phyloP scores from a whole-genome alignment of 2,888 invertebrate species.

The Lymantria dispar region DNA sequence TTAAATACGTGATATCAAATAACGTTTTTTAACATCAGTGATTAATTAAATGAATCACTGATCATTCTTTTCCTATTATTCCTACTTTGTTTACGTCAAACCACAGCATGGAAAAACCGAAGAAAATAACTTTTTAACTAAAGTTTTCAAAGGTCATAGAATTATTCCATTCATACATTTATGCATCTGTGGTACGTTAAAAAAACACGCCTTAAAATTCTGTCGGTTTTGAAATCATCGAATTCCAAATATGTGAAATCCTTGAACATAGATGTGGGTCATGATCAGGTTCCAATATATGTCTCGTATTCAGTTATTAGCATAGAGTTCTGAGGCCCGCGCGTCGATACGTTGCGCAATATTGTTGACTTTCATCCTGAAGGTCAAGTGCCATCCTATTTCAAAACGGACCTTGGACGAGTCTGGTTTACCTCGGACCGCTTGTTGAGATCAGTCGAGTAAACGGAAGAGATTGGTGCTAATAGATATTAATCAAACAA shows the following conservation, averaged over 20 bases:
- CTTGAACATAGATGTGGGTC: constrained; percentile 80
- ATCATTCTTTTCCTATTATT: constrained; percentile 33
- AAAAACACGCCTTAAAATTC: constrained; percentile 65
- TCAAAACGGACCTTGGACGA: constrained; percentile 78
- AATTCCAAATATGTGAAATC: constrained; percentile 81
- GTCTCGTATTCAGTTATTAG: constrained; percentile 75
- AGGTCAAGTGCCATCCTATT: constrained; percentile 82
- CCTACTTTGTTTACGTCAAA: constrained; percentile 32
- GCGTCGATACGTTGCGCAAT: constrained; percentile 73
- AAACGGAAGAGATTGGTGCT: constrained; percentile 71
- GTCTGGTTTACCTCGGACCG: constrained; percentile 75
- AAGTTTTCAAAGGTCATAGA: constrained; percentile 20
- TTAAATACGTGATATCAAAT: constrained; percentile 21
- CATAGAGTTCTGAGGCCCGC: constrained; percentile 69
- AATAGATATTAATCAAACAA: constrained; percentile 66
- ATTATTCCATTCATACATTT: constrained; percentile 41
- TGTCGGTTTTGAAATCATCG: constrained; percentile 73
- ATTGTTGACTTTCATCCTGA: constrained; percentile 81
- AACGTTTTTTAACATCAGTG: constrained; percentile 13
- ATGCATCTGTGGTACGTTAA: constrained; percentile 54
- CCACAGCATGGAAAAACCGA: constrained; percentile 35
- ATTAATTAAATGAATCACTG: constrained; percentile 41
- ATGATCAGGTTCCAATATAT: constrained; percentile 76
- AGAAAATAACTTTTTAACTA: constrained; percentile 34
- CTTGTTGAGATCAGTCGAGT: constrained; percentile 56